Percentiles rank a stretch among this genome's conserved stretches.
phyloP scores from a whole-genome alignment of 2,797 vertebrate genomes.

The Ataeniobius toweri region DNA sequence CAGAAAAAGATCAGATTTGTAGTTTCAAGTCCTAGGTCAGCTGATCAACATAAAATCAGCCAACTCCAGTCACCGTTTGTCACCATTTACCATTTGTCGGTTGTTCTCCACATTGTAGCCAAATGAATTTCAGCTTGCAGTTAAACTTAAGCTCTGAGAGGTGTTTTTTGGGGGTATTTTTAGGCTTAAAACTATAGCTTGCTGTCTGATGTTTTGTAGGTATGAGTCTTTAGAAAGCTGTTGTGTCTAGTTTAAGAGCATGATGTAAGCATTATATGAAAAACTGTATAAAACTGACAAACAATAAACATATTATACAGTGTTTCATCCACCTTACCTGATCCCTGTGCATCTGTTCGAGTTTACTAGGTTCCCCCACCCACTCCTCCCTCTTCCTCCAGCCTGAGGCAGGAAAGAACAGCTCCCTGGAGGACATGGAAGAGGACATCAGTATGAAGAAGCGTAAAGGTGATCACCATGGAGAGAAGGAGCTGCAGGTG shows the following conservation, averaged over 20 bases:
- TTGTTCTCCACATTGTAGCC: not conserved
- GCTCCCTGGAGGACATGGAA: constrained; percentile 95
- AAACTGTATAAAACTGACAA: not conserved
- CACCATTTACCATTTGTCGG: not conserved
- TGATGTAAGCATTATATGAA: not conserved
- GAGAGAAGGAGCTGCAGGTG: constrained; percentile 83
- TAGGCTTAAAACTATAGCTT: not conserved
- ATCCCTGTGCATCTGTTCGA: constrained; percentile 13
- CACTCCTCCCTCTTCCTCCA: constrained; percentile 44
- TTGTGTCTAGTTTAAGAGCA: not conserved
- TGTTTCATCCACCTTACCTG: not conserved
- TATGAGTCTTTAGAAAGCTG: not conserved
- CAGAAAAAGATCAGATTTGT: not conserved
- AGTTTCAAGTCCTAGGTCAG: not conserved
- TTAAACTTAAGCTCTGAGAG: not conserved
- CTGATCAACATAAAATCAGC: not conserved
- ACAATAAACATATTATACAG: not conserved
- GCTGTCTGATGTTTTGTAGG: not conserved
- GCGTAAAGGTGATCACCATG: constrained; percentile 89
- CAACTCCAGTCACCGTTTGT: not conserved
- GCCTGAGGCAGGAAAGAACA: constrained; percentile 88
- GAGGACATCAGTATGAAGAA: constrained; percentile 94
- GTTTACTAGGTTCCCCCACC: constrained; percentile 36
- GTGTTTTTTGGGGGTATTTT: not conserved
- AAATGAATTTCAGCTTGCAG: not conserved